phyloP scores from a whole-genome alignment of 2,113 vertebrate genomes.

The Mola mola region DNA sequence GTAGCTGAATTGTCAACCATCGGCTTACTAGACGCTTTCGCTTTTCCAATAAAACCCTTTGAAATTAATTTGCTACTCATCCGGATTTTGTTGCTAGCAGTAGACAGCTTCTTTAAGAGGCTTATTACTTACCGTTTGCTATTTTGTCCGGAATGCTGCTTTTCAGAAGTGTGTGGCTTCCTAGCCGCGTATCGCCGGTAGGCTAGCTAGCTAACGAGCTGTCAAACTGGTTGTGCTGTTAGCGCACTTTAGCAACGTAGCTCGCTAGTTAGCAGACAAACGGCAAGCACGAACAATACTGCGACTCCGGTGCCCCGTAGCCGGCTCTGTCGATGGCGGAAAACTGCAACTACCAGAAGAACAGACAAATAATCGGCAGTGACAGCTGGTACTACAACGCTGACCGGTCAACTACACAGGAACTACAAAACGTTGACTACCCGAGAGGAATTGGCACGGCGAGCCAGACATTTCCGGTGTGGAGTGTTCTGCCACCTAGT shows the following conservation, averaged over 20 bases:
- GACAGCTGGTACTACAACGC: constrained; percentile 69
- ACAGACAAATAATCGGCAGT: constrained; percentile 32
- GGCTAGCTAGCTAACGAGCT: constrained; percentile 38
- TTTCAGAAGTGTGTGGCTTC: constrained; percentile 60
- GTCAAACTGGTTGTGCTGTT: constrained; percentile 40
- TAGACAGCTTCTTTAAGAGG: background rate
- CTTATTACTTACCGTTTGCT: constrained; percentile 50
- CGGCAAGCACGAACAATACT: background rate
- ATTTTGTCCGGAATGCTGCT: constrained; percentile 33
- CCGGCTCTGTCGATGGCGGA: background rate
- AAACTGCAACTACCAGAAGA: background rate
- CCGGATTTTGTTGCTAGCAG: background rate
- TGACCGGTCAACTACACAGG: constrained; percentile 71
- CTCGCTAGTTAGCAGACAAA: constrained; percentile 14
- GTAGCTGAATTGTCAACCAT: constrained; percentile 13
- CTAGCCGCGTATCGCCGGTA: constrained; percentile 18
- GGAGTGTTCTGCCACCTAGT: constrained; percentile 39
- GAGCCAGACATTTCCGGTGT: constrained; percentile 6
- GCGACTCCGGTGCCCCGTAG: background rate
- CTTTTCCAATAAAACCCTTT: constrained; percentile 1
- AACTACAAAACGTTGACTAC: constrained; percentile 68
- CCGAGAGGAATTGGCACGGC: constrained; percentile 44
- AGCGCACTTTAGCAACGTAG: constrained; percentile 51
- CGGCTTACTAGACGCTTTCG: background rate
- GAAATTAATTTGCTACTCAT: background rate